Base-by-base conservation (phyloP, 2,113 vertebrate species). In the Ctenomys sociabilis region DNA sequence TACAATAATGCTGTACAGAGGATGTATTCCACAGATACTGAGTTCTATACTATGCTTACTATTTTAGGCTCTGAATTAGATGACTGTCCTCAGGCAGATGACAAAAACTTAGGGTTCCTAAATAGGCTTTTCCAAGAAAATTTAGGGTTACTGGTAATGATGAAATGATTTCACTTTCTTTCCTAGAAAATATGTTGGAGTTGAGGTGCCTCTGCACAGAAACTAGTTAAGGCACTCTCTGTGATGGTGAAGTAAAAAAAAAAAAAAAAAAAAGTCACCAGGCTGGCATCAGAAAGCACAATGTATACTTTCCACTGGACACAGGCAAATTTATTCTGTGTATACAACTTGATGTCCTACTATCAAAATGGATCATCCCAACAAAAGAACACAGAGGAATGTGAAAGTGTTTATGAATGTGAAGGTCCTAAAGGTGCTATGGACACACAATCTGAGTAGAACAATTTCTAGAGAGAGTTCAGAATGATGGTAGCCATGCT, bases 171-270 rank as follows among this genome's bases (percentile, higher is more conserved):
- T 45, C 32, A 82, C 32, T 32, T 28, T 80, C 40, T 45, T 59
- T 88, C 35, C 84, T 70, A 63, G 80, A 91, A 94, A 80, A 92
- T 32, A 90, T 43, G 43, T 13, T 83, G 30, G 59, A 82, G 80
- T 22, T 3, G 22, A 57, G 19, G 28, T 2, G 9, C 2, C 37
- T 19, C n/a, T 32, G 4, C 17, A 32, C 2, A 30, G 45, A 88
- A 81, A 90, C 17, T 32, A 9, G 35, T 64, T 24, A 57, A 59
- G 12, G 49, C 2, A 22, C 16, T 14, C 19, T 22, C 1, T 17
- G 32, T 63, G 17, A 11, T 14, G 10, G 35, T 24, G 5, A 94
- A 82, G 78, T 54, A 2, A 73, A 73, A 72, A 92, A 70, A 70
- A 72, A 49, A 49, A 49, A 49, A 49, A 49, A 11, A 49, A 92